These are phyloP conservation scores for Oscheius sp. DNA, from an alignment of 1,140 invertebrate species.

Conservation along the genomic window DNA sequence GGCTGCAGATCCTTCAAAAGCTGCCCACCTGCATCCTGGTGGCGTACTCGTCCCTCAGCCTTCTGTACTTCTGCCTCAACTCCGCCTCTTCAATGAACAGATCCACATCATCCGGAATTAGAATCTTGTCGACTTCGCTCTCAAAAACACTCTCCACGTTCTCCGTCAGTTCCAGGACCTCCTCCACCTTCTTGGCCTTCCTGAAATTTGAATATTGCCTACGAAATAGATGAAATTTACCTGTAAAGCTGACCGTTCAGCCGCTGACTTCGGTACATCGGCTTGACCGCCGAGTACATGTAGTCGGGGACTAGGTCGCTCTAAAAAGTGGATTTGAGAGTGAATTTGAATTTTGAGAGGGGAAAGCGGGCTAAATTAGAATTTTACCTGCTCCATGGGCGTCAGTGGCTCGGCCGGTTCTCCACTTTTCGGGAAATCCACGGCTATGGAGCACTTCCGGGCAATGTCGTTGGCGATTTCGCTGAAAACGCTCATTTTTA, in stretches of 20 bases:
- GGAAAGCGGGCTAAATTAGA: background rate
- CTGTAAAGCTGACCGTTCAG: slow-evolving; percentile 58
- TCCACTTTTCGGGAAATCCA: slow-evolving; percentile 61
- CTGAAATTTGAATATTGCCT: slow-evolving; percentile 25
- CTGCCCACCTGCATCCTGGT: slow-evolving; percentile 36
- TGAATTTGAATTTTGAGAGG: too few relatives aligned
- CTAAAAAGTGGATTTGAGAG: background rate
- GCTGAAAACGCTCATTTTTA: slow-evolving; percentile 26
- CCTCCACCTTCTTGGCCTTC: slow-evolving; percentile 37
- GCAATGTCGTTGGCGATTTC: slow-evolving; percentile 48
- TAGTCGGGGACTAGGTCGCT: slow-evolving; percentile 52
- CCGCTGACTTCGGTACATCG: slow-evolving; percentile 52
- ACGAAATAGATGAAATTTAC: slow-evolving; percentile 1
- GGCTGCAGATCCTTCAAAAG: background rate
- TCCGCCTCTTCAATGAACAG: slow-evolving; percentile 10
- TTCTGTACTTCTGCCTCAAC: slow-evolving; percentile 9
- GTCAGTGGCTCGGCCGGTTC: slow-evolving; percentile 27
- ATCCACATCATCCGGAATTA: slow-evolving; percentile 16
- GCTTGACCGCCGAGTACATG: slow-evolving; percentile 47
- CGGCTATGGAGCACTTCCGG: slow-evolving; percentile 48
- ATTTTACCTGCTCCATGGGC: slow-evolving; percentile 36
- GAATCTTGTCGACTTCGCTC: slow-evolving; percentile 10
- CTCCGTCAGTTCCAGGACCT: slow-evolving; percentile 34
- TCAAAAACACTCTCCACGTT: slow-evolving; percentile 7
- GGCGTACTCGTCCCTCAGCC: slow-evolving; percentile 40